Conservation (phyloP, 2,888 invertebrate species). For the Pandemis cinnamomeana region DNA sequence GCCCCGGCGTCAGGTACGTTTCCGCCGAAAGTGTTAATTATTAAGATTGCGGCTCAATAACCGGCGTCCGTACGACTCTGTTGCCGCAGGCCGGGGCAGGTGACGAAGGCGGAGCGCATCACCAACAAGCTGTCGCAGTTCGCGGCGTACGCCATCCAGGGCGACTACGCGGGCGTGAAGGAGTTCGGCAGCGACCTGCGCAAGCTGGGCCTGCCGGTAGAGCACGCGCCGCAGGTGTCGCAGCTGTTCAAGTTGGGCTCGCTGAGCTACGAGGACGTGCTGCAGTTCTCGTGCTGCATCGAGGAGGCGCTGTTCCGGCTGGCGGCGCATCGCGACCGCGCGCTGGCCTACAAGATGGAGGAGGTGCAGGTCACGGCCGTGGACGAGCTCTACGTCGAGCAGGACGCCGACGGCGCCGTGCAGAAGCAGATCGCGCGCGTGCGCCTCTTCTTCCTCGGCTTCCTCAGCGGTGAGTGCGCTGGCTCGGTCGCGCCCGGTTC, state of each 20-base stretch:
- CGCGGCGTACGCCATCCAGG: conserved; percentile 96
- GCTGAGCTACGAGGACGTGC: conserved; percentile 94
- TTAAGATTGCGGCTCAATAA: not conserved
- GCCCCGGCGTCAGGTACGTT: conserved; percentile 92
- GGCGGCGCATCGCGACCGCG: conserved; percentile 93
- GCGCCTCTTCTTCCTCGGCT: conserved; percentile 97
- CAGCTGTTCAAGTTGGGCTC: conserved; percentile 98
- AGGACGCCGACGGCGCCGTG: conserved; percentile 92
- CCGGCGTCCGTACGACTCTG: not conserved
- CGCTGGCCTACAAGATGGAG: conserved; percentile 97
- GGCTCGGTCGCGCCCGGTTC: not conserved
- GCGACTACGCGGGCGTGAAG: conserved; percentile 96
- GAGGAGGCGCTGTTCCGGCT: conserved; percentile 97
- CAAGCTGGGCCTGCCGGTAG: conserved; percentile 97
- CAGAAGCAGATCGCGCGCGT: conserved; percentile 97
- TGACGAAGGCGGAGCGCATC: conserved; percentile 95
- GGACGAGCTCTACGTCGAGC: conserved; percentile 96
- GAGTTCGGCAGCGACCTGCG: conserved; percentile 96
- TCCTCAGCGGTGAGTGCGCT: conserved; percentile 89
- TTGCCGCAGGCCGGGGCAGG: conserved; percentile 91
- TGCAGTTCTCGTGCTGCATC: conserved; percentile 94
- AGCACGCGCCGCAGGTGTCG: conserved; percentile 98
- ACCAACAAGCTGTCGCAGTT: conserved; percentile 96
- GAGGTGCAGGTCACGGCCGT: conserved; percentile 97
- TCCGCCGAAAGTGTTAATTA: not conserved